Conservation (phyloP, 2,888 invertebrate species). For the Oligia latruncula region DNA sequence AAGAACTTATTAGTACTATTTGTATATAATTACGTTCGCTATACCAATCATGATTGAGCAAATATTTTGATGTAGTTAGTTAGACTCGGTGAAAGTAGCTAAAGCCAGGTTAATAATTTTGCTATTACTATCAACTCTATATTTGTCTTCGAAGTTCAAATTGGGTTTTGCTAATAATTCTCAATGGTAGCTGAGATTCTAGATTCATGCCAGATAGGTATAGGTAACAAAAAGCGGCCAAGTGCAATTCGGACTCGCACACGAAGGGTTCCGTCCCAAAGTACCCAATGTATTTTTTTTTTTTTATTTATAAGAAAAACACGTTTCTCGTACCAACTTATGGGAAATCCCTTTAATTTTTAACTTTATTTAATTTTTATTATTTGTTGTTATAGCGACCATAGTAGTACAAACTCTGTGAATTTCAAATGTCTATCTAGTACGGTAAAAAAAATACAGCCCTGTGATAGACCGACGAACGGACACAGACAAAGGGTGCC, state of each 20-base stretch:
- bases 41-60: slow-evolving; percentile 1
- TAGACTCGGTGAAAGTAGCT: background rate
- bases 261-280: background rate
- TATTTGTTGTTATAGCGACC: background rate
- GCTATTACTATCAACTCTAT: background rate
- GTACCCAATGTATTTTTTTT: background rate
- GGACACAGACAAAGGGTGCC: no score
- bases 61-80: background rate
- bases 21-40: background rate
- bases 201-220: background rate
- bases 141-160: background rate
- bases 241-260: background rate
- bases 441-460: background rate
- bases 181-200: background rate
- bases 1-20: slow-evolving; percentile 16
- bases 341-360: background rate
- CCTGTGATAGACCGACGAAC: background rate
- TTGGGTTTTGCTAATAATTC: background rate
- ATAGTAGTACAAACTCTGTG: background rate
- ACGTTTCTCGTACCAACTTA: background rate
- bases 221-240: background rate
- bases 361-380: background rate
- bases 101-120: background rate
- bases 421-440: background rate
- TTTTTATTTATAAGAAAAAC: background rate